Base-by-base conservation (phyloP, 2,888 invertebrate genomes). In the Eupithecia dodoneata region DNA sequence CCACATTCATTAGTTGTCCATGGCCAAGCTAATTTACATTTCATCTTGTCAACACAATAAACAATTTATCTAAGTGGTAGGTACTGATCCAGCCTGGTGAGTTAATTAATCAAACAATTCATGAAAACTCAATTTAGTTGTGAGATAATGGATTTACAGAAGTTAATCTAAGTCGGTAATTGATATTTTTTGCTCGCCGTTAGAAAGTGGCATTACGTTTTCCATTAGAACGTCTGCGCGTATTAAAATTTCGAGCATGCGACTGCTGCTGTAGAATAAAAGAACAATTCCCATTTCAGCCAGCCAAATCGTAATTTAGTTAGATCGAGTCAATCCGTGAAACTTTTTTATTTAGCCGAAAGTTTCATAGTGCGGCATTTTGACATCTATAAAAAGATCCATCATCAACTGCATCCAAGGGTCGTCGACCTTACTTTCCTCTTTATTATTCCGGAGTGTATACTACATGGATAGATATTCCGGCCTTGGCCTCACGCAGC, bases 361-460 rank as follows among this genome's bases (percentile, higher is more conserved):
- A 72, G 66, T 85, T 85, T 85, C 84, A 83, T 86, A 82, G 87
- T 87, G 87, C 87, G 85, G 84, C 85, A 87, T 88, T 90, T 87
- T 86, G 85, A 85, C 84, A 85, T 87, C 89, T 91, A 91, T 90
- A 92, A 91, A 92, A 91, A 91, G 89, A 90, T 87, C 88, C 89
- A 91, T 91, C 88, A 89, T 87, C 85, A 84, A 77, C 87, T 85
- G 86, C 87, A 86, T 85, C 89, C 89, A 84, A 89, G 84, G 94
- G 91, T 93, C 92, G 87, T 87, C 87, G 87, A 92, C 92, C 93
- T 84, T 83, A 90, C 93, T 92, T 93, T 93, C 93, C 93, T 92
- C 92, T 93, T 93, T 92, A 91, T 88, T 91, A 91, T 90, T 90
- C 87, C 82, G 84, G 81, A 83, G 84, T 83, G 84, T 75, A 69